phyloP scores from a whole-genome alignment of 2,888 invertebrate species.

The Ceriagrion tenellum region DNA sequence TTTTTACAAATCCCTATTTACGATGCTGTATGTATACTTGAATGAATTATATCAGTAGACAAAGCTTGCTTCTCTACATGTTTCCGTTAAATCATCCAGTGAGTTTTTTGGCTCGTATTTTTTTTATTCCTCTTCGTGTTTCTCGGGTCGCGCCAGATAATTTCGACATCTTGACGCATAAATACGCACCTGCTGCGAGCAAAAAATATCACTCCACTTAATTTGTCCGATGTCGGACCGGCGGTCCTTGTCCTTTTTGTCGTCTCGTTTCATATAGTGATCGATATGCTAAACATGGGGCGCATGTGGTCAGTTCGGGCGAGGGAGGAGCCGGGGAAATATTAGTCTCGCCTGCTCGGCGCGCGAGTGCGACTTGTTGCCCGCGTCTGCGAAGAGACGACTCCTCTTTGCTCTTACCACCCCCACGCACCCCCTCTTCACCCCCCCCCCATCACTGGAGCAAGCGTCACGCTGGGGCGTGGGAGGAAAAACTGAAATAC shows the following conservation, averaged over 20 bases:
- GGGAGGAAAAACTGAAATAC: background rate
- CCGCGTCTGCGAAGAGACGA: background rate
- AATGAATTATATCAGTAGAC: too few relatives aligned
- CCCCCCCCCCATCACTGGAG: too few relatives aligned
- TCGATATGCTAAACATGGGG: background rate
- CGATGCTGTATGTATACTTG: too few relatives aligned
- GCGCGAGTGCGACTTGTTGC: background rate
- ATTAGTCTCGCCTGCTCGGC: background rate
- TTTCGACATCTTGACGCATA: background rate
- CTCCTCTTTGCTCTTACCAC: too few relatives aligned
- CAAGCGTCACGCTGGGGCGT: background rate
- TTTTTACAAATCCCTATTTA: too few relatives aligned
- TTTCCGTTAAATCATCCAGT: too few relatives aligned
- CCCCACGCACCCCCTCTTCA: too few relatives aligned
- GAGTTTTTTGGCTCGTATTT: too few relatives aligned
- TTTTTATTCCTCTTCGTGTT: too few relatives aligned
- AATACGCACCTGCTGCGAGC: background rate
- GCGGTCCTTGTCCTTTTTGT: background rate
- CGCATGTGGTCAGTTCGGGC: background rate
- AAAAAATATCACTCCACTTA: background rate
- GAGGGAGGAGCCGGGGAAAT: background rate
- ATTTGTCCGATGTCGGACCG: background rate
- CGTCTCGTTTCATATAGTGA: background rate
- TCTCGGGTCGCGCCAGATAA: background rate
- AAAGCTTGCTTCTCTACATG: too few relatives aligned